Percentiles rank a stretch among this genome's conserved stretches.
These are phyloP conservation scores for Falco rusticolus DNA, from an alignment of 2,797 vertebrate genomes.

Conservation along the genomic window DNA sequence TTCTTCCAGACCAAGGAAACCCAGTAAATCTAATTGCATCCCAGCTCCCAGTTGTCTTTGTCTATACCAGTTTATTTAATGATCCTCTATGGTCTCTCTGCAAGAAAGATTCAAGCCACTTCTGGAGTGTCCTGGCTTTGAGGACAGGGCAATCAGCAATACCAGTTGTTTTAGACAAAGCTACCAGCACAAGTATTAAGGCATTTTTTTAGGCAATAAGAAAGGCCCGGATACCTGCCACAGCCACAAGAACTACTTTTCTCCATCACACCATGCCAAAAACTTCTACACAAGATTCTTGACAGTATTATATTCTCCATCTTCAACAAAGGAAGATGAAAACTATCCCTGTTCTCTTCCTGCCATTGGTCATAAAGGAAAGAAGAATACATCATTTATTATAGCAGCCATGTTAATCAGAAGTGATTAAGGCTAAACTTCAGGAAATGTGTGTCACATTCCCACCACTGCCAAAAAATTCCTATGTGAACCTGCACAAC, in stretches of 20 bases:
- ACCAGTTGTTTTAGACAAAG: neutral
- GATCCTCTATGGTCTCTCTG: neutral
- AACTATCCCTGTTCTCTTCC: neutral
- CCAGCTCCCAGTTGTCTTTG: neutral
- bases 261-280: neutral
- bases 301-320: neutral
- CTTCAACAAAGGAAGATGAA: neutral
- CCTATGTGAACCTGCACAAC: neutral
- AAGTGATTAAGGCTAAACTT: conserved; percentile 3
- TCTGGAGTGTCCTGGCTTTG: neutral
- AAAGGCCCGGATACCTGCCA: neutral
- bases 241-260: neutral
- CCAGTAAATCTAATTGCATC: neutral
- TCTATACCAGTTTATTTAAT: neutral
- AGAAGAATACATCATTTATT: neutral
- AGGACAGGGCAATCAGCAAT: neutral
- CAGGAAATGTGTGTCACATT: neutral
- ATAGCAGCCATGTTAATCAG: neutral
- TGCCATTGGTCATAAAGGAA: neutral
- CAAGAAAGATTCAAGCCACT: neutral
- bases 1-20: neutral
- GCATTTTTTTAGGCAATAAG: neutral
- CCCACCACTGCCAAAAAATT: neutral
- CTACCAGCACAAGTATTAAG: neutral
- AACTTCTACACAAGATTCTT: neutral